These are phyloP conservation scores for Ips nitidus DNA, from an alignment of 1,140 invertebrate genomes.

Conservation along the genomic window DNA sequence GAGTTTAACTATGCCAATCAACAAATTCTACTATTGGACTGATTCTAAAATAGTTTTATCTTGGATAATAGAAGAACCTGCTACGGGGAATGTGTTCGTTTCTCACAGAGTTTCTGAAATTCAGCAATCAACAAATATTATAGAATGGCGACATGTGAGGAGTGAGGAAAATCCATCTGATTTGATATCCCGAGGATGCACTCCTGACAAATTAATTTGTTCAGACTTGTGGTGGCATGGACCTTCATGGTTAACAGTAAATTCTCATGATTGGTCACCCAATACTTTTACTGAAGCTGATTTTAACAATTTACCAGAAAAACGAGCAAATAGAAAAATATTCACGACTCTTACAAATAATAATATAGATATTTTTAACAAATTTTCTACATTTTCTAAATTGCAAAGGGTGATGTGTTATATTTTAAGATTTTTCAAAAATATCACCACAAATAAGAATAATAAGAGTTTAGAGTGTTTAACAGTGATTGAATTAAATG, in stretches of 20 bases:
- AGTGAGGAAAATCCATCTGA: slow-evolving; percentile 46
- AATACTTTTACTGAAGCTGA: background rate
- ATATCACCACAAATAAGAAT: too few species aligned
- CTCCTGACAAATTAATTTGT: background rate
- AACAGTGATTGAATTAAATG: too few species aligned
- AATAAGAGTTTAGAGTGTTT: too few species aligned
- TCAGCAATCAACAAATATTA: slow-evolving; percentile 34
- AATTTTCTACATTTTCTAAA: background rate
- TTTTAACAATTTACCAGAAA: background rate
- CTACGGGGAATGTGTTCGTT: background rate
- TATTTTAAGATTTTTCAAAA: too few species aligned
- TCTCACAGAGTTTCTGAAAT: slow-evolving; percentile 48
- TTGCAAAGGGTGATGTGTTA: slow-evolving; percentile 40
- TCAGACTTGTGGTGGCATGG: background rate
- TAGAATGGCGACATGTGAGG: slow-evolving; percentile 42
- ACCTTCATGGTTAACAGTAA: background rate
- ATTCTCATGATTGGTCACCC: background rate
- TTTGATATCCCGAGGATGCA: slow-evolving; percentile 41
- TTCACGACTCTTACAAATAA: background rate
- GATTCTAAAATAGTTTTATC: slow-evolving; percentile 8
- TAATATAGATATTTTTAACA: background rate
- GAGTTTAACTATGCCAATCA: background rate
- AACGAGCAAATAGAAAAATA: background rate
- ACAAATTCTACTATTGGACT: slow-evolving; percentile 5
- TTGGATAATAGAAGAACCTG: background rate